Percentiles rank a stretch among this genome's conserved stretches.
Evolutionary conservation across 2,113 vertebrate genomes (phyloP).

Genomic region (Serinus canaria): DNA sequence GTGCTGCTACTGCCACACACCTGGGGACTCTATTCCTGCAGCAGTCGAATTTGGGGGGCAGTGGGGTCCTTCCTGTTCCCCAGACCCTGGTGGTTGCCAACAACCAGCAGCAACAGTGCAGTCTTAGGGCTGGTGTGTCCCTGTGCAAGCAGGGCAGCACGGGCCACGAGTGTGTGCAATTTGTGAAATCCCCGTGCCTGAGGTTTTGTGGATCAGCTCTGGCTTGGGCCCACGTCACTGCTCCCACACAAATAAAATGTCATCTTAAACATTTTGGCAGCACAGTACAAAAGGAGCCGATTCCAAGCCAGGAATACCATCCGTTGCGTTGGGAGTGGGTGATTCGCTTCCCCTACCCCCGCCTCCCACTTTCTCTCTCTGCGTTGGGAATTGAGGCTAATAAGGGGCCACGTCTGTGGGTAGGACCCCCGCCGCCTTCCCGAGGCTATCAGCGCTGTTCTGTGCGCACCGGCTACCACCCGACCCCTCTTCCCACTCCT

Average conservation of each 20-base stretch:
- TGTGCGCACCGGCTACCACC: background rate
- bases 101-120: background rate
- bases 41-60: background rate
- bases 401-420: background rate
- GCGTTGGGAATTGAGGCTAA: background rate
- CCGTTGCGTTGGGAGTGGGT: background rate
- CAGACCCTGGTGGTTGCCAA: background rate
- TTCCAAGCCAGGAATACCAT: conserved; percentile 36
- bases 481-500: background rate
- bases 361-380: background rate
- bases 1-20: accelerated
- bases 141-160: accelerated
- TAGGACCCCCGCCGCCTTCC: background rate
- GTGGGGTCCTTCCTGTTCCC: background rate
- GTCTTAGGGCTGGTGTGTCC: background rate
- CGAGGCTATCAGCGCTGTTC: background rate
- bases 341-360: background rate
- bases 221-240: conserved; percentile 2
- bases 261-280: conserved; percentile 38
- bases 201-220: background rate
- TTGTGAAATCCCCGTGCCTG: background rate
- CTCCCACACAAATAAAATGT: conserved; percentile 49
- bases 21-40: background rate
- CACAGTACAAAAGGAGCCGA: background rate
- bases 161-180: background rate